Base-by-base conservation (phyloP, 2,113 vertebrate genomes). In the Hylia prasina region DNA sequence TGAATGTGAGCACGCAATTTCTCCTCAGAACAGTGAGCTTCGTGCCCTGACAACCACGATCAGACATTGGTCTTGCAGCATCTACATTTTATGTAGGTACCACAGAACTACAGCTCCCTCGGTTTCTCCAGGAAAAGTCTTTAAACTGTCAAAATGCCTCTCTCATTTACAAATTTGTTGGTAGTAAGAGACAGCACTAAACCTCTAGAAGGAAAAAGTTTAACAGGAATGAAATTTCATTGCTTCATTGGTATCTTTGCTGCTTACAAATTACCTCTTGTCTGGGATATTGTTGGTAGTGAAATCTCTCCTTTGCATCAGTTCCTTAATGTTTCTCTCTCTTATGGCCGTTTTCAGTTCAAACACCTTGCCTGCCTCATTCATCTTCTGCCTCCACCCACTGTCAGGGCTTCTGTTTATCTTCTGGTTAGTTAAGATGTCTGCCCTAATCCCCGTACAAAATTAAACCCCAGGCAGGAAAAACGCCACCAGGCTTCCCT, bases 51-150 rank as follows among this genome's bases (percentile, higher is more conserved):
- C 51, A 78, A 75, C 30, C 31, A 63, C 65, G 68, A 84, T 39
- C 65, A 64, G 61, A 25, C 5, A 6, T 40, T 1, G 0, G 37
- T 65, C 45, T 51, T 47, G 11, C 2, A 11, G 9, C 30, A 23
- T 33, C 51, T 90, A 5, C 24, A 51, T 84, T 56, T 42, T 35
- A 16, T 60, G 39, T 80, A 44, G 25, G 21, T 60, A 10, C 8
- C 75, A 70, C 33, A n/a, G 51, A 88, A 84, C 68, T 75, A 44
- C 44, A 82, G 35, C 28, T 93, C 42, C 25, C 31, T 84, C 48
- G 9, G 4, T 66, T 81, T 70, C 14, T 47, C 51, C 23, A 40
- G 72, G 53, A 65, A 88, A 91, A 42, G 37, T 58, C 56, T 95
- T 72, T 21, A 66, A 93, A 68, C 51, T 58, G 13, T 68, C 75